phyloP scores from a whole-genome alignment of 2,113 vertebrate species.

The Hemicordylus capensis region DNA sequence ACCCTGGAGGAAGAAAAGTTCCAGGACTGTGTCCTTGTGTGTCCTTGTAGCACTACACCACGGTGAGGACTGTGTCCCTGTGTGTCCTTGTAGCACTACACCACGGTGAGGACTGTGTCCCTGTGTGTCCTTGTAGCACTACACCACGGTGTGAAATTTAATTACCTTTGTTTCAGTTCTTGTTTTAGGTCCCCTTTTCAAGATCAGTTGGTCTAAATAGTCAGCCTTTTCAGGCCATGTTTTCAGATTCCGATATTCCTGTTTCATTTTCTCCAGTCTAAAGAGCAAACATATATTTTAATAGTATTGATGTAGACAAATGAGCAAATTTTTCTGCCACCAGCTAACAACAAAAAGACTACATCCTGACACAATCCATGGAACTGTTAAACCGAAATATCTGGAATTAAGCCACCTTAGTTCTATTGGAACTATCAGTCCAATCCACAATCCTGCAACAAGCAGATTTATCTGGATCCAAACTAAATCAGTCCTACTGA shows the following conservation, averaged over 20 bases:
- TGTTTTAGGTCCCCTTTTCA: slow-evolving; percentile 21
- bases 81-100: too few relatives aligned
- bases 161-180: slow-evolving; percentile 15
- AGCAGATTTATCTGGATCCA: not conserved
- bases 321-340: not conserved
- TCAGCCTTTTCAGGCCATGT: slow-evolving; percentile 64
- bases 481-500: not conserved
- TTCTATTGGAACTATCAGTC: not conserved
- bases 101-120: too few relatives aligned
- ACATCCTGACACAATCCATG: not conserved
- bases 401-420: not conserved
- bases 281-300: slow-evolving; percentile 20
- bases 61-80: too few relatives aligned
- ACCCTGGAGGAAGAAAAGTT: too few relatives aligned
- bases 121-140: too few relatives aligned
- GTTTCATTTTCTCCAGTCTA: slow-evolving; percentile 68
- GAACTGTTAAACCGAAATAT: not conserved
- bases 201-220: slow-evolving; percentile 57
- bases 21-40: too few relatives aligned
- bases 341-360: not conserved
- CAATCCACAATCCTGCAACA: not conserved
- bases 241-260: slow-evolving; percentile 63
- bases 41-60: too few relatives aligned
- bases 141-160: too few relatives aligned
- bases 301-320: not conserved